Base-by-base conservation (phyloP, 2,888 invertebrate genomes). In the Brachyptera risi region DNA sequence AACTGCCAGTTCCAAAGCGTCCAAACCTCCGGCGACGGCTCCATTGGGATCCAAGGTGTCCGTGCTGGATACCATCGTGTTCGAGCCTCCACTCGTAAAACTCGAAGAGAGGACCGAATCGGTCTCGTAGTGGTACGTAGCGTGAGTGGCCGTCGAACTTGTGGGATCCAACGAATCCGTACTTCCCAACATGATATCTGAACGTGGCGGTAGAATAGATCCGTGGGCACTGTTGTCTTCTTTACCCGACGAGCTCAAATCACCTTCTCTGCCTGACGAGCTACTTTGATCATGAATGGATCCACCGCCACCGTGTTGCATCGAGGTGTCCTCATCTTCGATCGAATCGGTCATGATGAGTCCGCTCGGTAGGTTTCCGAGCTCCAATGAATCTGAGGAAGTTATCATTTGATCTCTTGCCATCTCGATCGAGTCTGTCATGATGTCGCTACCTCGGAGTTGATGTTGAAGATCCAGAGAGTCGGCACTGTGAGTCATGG, bases 91-190 rank as follows among this genome's bases (percentile, higher is more conserved):
- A 73, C 91, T 91, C 19, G 91, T 90, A 58, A 90, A 83, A 73
- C 91, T 91, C 58, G 90, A 90, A 0, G 91, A 90, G 86, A 90
- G 90, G 38, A 90, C 84, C 0, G 91, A 92, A 70, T 91, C 90
- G 0, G 87, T 87, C 73, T 91, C 90, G 67, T 87, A 89, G 71
- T 90, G 90, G 71, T 88, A 90, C 0, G 90, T 90, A 11, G 90
- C 91, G 68, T 90, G 84, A 1, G 91, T 91, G 0, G 88, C 90
- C 49, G 86, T 85, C 0, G 90, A 88, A 67, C 89, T 90, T 7
- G 89, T 87, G 2, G 85, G 86, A 69, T 90, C 90, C 58, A 89
- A 72, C 66, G 87, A 88, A 66, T 87, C 87, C 0, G 85, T 86
- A 69, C 87, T 87, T 49, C 85, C 85, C 69, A 85, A 68, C 75